phyloP scores from a whole-genome alignment of 2,113 vertebrate genomes.

The Nestor notabilis region DNA sequence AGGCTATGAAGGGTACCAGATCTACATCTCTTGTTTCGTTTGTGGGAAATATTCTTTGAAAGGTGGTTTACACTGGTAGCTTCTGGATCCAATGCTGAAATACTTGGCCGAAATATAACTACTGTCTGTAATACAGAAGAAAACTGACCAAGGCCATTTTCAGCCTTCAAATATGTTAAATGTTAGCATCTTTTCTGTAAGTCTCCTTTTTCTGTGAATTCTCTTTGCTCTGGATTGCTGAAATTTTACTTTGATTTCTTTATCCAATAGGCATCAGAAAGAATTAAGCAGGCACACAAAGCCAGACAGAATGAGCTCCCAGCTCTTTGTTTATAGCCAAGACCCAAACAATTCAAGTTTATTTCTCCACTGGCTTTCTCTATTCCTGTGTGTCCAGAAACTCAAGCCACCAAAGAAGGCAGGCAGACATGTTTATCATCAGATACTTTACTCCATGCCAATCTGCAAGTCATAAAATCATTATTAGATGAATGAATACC shows the following conservation, averaged over 20 bases:
- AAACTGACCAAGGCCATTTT: background rate
- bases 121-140: background rate
- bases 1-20: constrained; percentile 8
- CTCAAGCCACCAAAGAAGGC: background rate
- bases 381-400: constrained; percentile 23
- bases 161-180: background rate
- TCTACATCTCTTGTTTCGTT: constrained; percentile 21
- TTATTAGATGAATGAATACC: constrained; percentile 50
- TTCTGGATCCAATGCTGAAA: background rate
- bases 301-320: background rate
- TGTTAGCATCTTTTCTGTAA: background rate
- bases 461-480: constrained; percentile 40
- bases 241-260: constrained; percentile 7
- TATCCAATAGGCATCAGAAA: background rate
- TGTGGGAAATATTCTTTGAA: constrained; percentile 11
- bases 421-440: background rate
- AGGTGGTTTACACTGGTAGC: background rate
- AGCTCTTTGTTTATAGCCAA: background rate
- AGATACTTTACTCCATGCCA: background rate
- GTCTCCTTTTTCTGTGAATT: background rate
- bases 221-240: background rate
- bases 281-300: background rate
- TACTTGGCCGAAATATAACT: background rate
- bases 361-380: background rate
- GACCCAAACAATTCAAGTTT: background rate